Conservation (phyloP, 2,888 invertebrate genomes). For the Drosophila demipolita region DNA sequence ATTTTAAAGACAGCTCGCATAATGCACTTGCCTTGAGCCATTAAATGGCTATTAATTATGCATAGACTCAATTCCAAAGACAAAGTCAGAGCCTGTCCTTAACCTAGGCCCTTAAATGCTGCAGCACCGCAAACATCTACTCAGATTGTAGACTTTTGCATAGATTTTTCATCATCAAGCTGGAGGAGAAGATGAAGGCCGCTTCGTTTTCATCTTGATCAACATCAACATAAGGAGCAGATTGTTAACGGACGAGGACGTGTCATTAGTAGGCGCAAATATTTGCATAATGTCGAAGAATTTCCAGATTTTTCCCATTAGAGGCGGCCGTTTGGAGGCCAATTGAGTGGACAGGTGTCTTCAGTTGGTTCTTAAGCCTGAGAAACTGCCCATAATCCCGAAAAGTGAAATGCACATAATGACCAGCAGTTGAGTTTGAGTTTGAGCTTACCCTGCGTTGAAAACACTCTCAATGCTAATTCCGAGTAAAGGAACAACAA, state of each 20-base stretch:
- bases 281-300: constrained; percentile 66
- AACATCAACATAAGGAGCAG: constrained; percentile 53
- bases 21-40: constrained; percentile 13
- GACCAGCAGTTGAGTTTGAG: constrained; percentile 15
- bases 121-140: constrained; percentile 43
- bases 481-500: constrained; percentile 53
- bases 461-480: constrained; percentile 59
- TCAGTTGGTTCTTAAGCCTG: constrained; percentile 44
- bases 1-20: constrained; percentile 11
- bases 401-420: constrained; percentile 34
- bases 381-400: constrained; percentile 56
- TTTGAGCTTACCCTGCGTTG: constrained; percentile 1
- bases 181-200: constrained; percentile 25
- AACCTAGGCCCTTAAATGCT: constrained; percentile 44
- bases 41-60: constrained; percentile 43
- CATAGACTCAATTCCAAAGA: constrained; percentile 42
- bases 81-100: constrained; percentile 36
- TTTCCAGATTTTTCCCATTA: constrained; percentile 48
- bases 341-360: constrained; percentile 40
- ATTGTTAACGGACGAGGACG: constrained; percentile 52
- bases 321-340: constrained; percentile 33
- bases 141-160: constrained; percentile 2
- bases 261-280: constrained; percentile 75
- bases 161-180: constrained; percentile 54
- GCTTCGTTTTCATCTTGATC: constrained; percentile 65